Base-by-base conservation (phyloP, 2,797 vertebrate species). In the Lepilemur septentrionalis region DNA sequence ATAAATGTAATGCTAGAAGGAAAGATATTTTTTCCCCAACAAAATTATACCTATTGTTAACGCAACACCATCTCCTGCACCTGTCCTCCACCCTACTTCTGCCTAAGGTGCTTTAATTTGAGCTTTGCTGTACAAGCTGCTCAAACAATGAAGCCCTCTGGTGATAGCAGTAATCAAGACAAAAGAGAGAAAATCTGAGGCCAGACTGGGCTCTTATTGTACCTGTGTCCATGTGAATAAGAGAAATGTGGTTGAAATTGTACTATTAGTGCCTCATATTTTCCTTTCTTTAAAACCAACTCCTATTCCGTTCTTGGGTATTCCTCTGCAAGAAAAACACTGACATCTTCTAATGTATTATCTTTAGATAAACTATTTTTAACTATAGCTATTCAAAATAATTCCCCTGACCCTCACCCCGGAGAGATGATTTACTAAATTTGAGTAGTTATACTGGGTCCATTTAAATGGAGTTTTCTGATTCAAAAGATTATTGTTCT, bases 71-170 rank as follows among this genome's bases (percentile, higher is more conserved):
- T 50, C 63, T 63, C 61, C 8, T 28, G 10, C 20, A 30, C 75
- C 30, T 12, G 12, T 41, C 63, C 18, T 59, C 48, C 35, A 65
- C n/a, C 30, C 20, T 4, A 59, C 28, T 85, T 82, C 69, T 38
- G 67, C 80, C 92, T 67, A 32, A 4, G 72, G 82, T 82, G 46
- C 48, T 92, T 92, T 89, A 96, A 96, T 95, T 89, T 96, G 72
- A 82, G 89, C 79, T 95, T 89, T 93, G 52, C 67, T 89, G 59
- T 87, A 95, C 22, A 57, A n/a, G 81, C 35, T 87, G 30, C 79
- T 95, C 30, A 38, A 65, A 91, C 38, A 35, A 65, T 15, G 65
- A 94, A 91, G 79, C 85, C 65, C 79, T 93, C 65, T 73, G 65
- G 41, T 70, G 52, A 90, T 2, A 75, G 61, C n/a, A 89, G 82